These are phyloP conservation scores for Microctonus brassicae DNA, from an alignment of 2,888 invertebrate genomes.

Conservation along the genomic window DNA sequence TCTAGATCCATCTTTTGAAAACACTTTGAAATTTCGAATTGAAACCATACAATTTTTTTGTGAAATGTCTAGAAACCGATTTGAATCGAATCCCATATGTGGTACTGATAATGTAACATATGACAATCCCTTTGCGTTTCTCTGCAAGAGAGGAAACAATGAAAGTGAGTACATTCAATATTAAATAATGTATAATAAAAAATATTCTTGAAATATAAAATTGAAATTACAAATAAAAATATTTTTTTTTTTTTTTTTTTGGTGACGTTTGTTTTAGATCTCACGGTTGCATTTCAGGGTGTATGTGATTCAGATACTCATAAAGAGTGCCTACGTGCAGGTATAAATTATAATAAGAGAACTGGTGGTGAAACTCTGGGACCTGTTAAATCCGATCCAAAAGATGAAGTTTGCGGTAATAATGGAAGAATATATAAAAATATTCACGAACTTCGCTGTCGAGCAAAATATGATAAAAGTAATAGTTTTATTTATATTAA, in stretches of 20 bases:
- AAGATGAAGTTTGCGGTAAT: conserved; percentile 55
- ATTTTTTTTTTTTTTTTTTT: too few relatives aligned
- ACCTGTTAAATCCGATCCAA: conserved; percentile 25
- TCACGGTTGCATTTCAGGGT: conserved; percentile 26
- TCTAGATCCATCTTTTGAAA: conserved; percentile 51
- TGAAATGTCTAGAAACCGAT: conserved; percentile 48
- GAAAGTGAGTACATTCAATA: neutral
- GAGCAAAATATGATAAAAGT: conserved; percentile 54
- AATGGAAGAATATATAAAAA: conserved; percentile 56
- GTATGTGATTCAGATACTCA: conserved; percentile 33
- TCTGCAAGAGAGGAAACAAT: conserved; percentile 51
- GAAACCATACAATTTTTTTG: conserved; percentile 47
- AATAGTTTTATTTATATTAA: too few relatives aligned
- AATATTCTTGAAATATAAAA: neutral
- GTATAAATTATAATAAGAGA: too few relatives aligned
- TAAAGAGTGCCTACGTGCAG: conserved; percentile 26
- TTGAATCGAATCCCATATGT: conserved; percentile 60
- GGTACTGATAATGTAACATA: conserved; percentile 54
- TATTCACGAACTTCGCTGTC: conserved; percentile 55
- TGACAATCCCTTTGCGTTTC: conserved; percentile 57
- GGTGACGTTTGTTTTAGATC: too few relatives aligned
- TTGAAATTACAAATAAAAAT: neutral
- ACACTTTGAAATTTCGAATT: conserved; percentile 44
- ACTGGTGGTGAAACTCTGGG: too few relatives aligned
- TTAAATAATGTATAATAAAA: neutral